A percentile compares a stretch with the other conserved stretches of the same genome.
These are phyloP conservation scores for Criorhina ranunculi DNA, from an alignment of 2,888 invertebrate genomes.

Conservation along the genomic window DNA sequence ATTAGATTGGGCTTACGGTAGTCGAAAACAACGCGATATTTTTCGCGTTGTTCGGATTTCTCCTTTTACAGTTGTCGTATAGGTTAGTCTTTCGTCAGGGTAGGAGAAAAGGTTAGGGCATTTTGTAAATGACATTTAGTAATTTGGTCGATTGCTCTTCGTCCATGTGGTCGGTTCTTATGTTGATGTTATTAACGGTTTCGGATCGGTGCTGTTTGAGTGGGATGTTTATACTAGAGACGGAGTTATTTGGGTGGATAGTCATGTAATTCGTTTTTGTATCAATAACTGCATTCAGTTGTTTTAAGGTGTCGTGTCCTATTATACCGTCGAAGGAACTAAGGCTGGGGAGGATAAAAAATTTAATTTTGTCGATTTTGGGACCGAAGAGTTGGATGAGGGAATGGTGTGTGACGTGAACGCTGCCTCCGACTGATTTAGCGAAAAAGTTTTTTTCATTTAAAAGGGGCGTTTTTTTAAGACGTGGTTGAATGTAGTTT, in stretches of 20 bases:
- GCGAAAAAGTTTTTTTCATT: too few relatives aligned
- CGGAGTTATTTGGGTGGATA: too few relatives aligned
- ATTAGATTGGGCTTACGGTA: not conserved
- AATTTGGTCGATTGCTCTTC: too few relatives aligned
- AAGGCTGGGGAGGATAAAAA: not conserved
- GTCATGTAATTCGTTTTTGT: too few relatives aligned
- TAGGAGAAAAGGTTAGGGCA: not conserved
- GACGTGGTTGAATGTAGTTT: too few relatives aligned
- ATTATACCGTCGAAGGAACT: not conserved
- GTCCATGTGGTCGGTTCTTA: too few relatives aligned
- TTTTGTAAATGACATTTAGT: too few relatives aligned
- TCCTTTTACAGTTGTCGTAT: not conserved
- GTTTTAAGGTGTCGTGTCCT: not conserved
- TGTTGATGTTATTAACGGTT: too few relatives aligned
- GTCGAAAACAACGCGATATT: not conserved
- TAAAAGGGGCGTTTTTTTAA: too few relatives aligned
- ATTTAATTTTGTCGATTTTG: not conserved
- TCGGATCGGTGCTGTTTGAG: too few relatives aligned
- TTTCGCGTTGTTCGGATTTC: not conserved
- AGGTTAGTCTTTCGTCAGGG: not conserved
- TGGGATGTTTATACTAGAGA: too few relatives aligned
- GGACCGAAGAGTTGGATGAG: not conserved
- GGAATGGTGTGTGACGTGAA: not conserved
- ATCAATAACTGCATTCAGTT: not conserved
- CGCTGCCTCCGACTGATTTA: too few relatives aligned